Percentiles rank a stretch among this genome's conserved stretches.
phyloP scores from a whole-genome alignment of 1,140 invertebrate species.

The Drosophila aff. region DNA sequence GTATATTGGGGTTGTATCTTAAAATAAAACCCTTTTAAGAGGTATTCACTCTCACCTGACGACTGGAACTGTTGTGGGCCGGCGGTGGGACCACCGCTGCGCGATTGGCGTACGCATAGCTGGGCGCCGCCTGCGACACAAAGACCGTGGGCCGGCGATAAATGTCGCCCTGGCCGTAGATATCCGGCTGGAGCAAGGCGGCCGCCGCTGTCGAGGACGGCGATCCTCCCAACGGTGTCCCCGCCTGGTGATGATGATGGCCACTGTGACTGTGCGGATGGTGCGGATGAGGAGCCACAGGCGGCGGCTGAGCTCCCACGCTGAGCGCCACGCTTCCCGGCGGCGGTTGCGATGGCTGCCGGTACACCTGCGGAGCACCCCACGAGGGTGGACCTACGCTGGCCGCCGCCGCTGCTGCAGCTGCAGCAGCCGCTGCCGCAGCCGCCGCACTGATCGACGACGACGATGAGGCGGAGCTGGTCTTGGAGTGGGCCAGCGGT shows the following conservation, averaged over 20 bases:
- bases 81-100: conserved; percentile 92
- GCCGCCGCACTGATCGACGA: conserved; percentile 69
- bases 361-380: conserved; percentile 78
- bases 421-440: conserved; percentile 68
- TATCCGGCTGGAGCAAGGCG: conserved; percentile 86
- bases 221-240: conserved; percentile 80
- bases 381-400: conserved; percentile 77
- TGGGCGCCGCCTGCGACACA: conserved; percentile 85
- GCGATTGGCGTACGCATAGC: conserved; percentile 86
- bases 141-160: conserved; percentile 88
- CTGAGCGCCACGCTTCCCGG: conserved; percentile 47
- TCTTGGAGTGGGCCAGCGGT: conserved; percentile 77
- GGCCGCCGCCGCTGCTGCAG: conserved; percentile 71
- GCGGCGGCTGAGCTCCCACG: conserved; percentile 38
- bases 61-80: conserved; percentile 93
- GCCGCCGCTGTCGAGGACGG: conserved; percentile 82
- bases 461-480: conserved; percentile 69
- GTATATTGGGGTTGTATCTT: neutral
- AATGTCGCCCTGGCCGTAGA: conserved; percentile 87
- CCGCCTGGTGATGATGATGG: conserved; percentile 79
- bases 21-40: neutral
- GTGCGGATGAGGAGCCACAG: conserved; percentile 52
- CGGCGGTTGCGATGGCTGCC: conserved; percentile 70
- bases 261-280: conserved; percentile 45
- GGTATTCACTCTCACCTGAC: conserved; percentile 87